Evolutionary conservation across 1,140 invertebrate genomes (phyloP), one percentile per base, ranked within the genome.

Genomic region (Tetragnatha versicolor): DNA sequence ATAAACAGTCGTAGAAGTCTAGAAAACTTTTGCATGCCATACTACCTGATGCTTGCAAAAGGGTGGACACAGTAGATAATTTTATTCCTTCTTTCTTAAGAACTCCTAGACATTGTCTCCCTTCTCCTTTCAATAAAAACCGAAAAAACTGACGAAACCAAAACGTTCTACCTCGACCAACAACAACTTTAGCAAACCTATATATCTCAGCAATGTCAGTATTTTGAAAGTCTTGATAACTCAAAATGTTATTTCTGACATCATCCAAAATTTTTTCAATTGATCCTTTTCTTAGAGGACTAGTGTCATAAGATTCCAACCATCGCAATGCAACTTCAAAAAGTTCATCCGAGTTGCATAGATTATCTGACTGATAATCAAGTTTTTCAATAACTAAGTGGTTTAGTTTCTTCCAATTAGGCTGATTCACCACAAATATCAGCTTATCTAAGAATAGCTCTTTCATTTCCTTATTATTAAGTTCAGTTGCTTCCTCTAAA

Each of bases 251-350:
- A 37, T 42, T 63, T 63, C 39, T 63, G 5, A 63, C 39, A 63
- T 63, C 60, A 37, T 20, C 60, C 60, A 63, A 63, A 63, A 63
- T 31, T 35, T 63, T 63, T 63, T 42, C 60, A 31, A 63, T 63
- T 63, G 22, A 37, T 63, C 60, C 60, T 37, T 63, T 63, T 63
- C 6, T 63, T n/a, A 63, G 17, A 63, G 60, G 60, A 22, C 60
- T 35, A 63, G 39, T n/a, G 35, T 63, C 60, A 63, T 37, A 35
- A 63, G 60, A 63, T 37, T 63, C 60, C 39, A 27, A 63, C 60
- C 60, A 63, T 37, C 60, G 60, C 39, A 63, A 63, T 20, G 55
- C 33, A 37, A 63, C 39, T 63, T 63, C 60, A 60, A 29, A 29
- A 7, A 60, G 31, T 29, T 60, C 55, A 29, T 60, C 25, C 22